These are phyloP conservation scores for Hapalemur alaotrensis DNA, from an alignment of 2,797 vertebrate genomes.

Conservation along the genomic window DNA sequence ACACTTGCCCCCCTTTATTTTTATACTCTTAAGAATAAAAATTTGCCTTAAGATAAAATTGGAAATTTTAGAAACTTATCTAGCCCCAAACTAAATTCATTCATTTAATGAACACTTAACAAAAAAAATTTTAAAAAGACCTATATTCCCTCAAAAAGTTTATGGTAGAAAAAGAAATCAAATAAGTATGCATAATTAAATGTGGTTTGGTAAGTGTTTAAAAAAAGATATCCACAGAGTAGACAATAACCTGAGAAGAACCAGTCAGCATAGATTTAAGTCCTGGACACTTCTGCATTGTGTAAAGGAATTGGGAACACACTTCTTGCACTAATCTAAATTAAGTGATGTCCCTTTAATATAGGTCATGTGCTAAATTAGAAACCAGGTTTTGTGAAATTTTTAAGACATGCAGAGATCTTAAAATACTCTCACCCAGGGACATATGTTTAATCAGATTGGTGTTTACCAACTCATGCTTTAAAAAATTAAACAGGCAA, in stretches of 20 bases:
- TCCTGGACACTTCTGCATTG: not conserved
- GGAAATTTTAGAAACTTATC: not conserved
- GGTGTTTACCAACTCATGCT: not conserved
- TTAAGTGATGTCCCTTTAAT: not conserved
- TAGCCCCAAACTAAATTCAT: not conserved
- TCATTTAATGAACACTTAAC: not conserved
- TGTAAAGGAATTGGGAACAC: not conserved
- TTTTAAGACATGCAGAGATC: not conserved
- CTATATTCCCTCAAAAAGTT: not conserved
- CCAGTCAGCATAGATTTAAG: not conserved
- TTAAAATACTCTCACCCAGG: conserved; percentile 42
- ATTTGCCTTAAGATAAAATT: not conserved
- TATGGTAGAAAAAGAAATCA: not conserved
- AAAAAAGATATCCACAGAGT: not conserved
- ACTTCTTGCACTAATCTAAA: not conserved
- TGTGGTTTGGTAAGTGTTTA: not conserved
- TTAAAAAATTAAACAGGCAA: conserved; percentile 42
- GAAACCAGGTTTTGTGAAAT: conserved; percentile 4
- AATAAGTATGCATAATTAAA: not conserved
- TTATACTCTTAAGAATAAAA: not conserved
- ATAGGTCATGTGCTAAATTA: not conserved
- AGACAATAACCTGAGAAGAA: not conserved
- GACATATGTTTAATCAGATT: conserved; percentile 27
- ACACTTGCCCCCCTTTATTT: not conserved
- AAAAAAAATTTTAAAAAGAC: not conserved